Evolutionary conservation across 2,113 vertebrate species (phyloP).

Genomic region (Chiloscyllium plagiosum): DNA sequence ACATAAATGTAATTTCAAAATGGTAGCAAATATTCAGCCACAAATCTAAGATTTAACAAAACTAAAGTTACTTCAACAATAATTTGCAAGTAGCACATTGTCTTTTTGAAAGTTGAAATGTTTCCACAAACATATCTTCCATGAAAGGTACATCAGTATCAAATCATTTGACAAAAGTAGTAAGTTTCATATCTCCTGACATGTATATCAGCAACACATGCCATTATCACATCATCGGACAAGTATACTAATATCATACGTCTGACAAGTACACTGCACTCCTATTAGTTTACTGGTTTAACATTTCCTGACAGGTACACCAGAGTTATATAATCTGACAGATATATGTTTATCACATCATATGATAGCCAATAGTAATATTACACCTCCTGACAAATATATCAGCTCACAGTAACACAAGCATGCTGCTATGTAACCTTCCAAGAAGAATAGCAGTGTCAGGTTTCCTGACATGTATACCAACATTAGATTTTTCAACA

Average conservation of each 20-base stretch:
- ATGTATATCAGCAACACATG: neutral
- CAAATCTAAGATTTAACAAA: neutral
- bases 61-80: neutral
- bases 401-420: neutral
- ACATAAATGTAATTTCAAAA: neutral
- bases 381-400: neutral
- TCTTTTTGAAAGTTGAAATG: neutral
- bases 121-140: neutral
- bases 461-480: neutral
- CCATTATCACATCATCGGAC: neutral
- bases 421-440: neutral
- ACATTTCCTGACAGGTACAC: neutral
- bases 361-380: neutral
- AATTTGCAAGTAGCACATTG: neutral
- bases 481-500: neutral
- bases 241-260: conserved; percentile 4
- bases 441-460: conserved; percentile 1
- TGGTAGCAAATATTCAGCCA: neutral
- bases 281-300: neutral
- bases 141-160: neutral
- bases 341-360: neutral
- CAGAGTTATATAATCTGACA: neutral
- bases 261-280: neutral
- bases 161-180: neutral
- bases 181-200: neutral